Base-by-base conservation (phyloP, 1,140 invertebrate species). In the Lerema accius region DNA sequence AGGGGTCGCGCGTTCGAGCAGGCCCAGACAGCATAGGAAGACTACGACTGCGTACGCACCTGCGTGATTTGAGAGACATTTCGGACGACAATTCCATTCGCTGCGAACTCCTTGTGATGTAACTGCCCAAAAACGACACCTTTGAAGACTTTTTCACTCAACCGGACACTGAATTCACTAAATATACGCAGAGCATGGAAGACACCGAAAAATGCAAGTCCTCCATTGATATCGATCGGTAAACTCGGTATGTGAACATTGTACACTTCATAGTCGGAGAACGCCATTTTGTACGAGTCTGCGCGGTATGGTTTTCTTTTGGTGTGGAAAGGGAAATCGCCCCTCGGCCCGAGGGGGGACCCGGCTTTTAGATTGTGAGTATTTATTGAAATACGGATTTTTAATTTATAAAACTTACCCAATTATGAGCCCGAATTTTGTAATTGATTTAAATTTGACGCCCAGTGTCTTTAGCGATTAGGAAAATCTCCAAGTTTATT, bases 21-120 rank as follows among this genome's bases (percentile, higher is more conserved):
- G 93, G 94, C 95, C 93, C 95, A 95, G 95, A 95, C 93, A 94
- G 94, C 93, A 93, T 94, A 93, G 93, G 92, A 92, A 95, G 93
- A 94, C 92, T 94, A 95, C 94, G 94, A 92, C 94, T 96, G 95
- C 95, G 95, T 96, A 96, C 95, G 95, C 95, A 96, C 95, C 95
- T 96, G 95, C 94, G 95, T 95, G 94, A 94, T 93, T 93, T 92
- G 89, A 89, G 84, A 89, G 73, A 87, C 90, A 91, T 91, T 86
- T 90, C 86, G 78, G 77, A 80, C 80, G 84, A 80, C 79, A 82
- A 84, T 84, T 86, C 74, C 80, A 81, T 78, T 68, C 82, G 79
- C 75, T 71, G 69, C 72, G 73, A 81, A 76, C 68, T 82, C 78
- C 72, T 76, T 73, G 82, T 91, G 90, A 91, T 91, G 90, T 91